phyloP scores from a whole-genome alignment of 1,140 invertebrate genomes.

The Drosophila eugracilis region DNA sequence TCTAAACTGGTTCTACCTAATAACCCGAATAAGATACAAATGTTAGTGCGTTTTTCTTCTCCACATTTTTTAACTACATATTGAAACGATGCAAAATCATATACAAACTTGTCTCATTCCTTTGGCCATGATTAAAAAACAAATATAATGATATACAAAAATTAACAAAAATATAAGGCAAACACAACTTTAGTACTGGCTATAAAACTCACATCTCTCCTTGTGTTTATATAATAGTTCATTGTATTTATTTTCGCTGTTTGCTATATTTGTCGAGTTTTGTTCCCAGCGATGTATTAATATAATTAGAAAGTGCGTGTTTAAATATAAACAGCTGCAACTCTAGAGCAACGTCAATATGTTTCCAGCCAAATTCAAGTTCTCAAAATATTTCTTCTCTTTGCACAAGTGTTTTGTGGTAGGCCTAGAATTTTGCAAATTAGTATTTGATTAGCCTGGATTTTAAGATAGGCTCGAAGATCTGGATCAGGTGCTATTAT shows the following conservation, averaged over 20 bases:
- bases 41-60: background rate
- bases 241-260: background rate
- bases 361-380: background rate
- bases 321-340: slow-evolving; percentile 1
- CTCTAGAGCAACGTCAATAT: background rate
- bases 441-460: background rate
- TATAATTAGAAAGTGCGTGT: slow-evolving; percentile 1
- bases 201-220: too few relatives aligned
- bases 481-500: background rate
- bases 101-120: too few relatives aligned
- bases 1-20: slow-evolving; percentile 26
- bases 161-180: too few relatives aligned
- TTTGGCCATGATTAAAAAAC: too few relatives aligned
- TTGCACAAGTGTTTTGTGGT: background rate
- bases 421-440: background rate
- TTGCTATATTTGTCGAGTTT: background rate
- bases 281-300: background rate
- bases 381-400: background rate
- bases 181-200: too few relatives aligned
- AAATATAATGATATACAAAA: too few relatives aligned
- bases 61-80: background rate
- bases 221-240: background rate
- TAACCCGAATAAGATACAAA: background rate
- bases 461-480: background rate
- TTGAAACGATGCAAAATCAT: background rate